Conservation (phyloP, 30 jellyfish, hydroid and myxozoan species). For the Aurelia coerulea region DNA sequence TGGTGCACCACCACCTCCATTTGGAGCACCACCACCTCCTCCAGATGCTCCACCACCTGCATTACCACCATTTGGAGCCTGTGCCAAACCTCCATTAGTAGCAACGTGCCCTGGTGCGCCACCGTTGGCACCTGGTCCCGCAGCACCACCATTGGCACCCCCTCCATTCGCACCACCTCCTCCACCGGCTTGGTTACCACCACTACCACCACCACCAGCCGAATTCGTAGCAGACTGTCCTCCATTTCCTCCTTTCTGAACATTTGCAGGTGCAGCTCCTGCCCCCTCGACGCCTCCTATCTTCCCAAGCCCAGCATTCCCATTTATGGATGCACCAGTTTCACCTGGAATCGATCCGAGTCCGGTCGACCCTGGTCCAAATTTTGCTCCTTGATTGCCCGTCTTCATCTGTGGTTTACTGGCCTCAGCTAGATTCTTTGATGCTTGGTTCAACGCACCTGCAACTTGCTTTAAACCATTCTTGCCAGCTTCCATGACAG, state of each 20-base stretch:
- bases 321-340: constrained; percentile 58
- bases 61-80: constrained; percentile 40
- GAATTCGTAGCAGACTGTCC: constrained; percentile 46
- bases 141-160: constrained; percentile 15
- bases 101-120: constrained; percentile 34
- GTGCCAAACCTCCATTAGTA: constrained; percentile 1
- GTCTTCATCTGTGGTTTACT: constrained; percentile 15
- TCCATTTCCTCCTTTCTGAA: constrained; percentile 77
- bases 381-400: constrained; percentile 26
- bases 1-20: constrained; percentile 6
- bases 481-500: constrained; percentile 58
- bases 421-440: constrained; percentile 18
- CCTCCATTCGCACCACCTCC: constrained; percentile 42
- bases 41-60: constrained; percentile 30
- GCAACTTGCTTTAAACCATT: constrained; percentile 54
- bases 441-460: constrained; percentile 43
- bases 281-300: constrained; percentile 52
- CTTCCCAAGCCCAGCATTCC: constrained; percentile 68
- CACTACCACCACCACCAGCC: constrained; percentile 18
- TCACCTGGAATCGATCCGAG: constrained; percentile 75
- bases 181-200: constrained; percentile 16
- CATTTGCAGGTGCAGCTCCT: constrained; percentile 54
- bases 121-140: constrained; percentile 12
- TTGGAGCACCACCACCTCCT: constrained; percentile 37
- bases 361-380: constrained; percentile 66